Evolutionary conservation across 1,140 invertebrate species (phyloP), one percentile per base, ranked within the genome.

Genomic region (Dendrolimus kikuchii): DNA sequence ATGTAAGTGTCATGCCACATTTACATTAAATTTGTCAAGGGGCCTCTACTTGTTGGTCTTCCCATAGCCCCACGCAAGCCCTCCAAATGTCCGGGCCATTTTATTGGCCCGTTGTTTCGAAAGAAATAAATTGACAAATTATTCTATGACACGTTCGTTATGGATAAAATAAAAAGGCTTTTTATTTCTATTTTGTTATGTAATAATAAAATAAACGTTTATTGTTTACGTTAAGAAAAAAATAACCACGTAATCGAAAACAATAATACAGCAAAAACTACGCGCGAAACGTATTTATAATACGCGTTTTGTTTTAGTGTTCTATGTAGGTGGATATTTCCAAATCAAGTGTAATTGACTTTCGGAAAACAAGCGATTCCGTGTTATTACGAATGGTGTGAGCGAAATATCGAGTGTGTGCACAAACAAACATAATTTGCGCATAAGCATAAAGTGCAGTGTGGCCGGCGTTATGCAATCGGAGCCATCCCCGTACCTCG

Each of bases 401-500:
- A 58, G 62, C 58, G 66, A 74, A 76, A 76, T 78, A 73, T 68
- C 69, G 59, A 55, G 64, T 70, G 75, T 81, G 74, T 79, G 70
- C 77, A 81, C 70, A 81, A 81, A 78, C 71, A 72, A 53, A 49
- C n/a, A 45, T 48, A 59, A 66, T 67, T 64, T 59, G 66, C 71
- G 56, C 64, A 68, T 65, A 61, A 66, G 63, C 65, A 76, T 66
- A 64, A 71, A 71, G 71, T 72, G 73, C 68, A 71, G 68, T 69
- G 70, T 49, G 64, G 62, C 58, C 57, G 61, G 57, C 71, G 76
- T 84, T 82, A 82, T 82, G 81, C 77, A 84, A 84, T 62, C 53
- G 46, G 77, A 78, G 64, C 49, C 62, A 66, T 67, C 60, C 63
- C 45, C 56, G 40, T 47, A 46, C 48, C 7, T 8, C 48, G 5